These are phyloP conservation scores for Microchrysa polita DNA, from an alignment of 2,888 invertebrate genomes.

Conservation along the genomic window DNA sequence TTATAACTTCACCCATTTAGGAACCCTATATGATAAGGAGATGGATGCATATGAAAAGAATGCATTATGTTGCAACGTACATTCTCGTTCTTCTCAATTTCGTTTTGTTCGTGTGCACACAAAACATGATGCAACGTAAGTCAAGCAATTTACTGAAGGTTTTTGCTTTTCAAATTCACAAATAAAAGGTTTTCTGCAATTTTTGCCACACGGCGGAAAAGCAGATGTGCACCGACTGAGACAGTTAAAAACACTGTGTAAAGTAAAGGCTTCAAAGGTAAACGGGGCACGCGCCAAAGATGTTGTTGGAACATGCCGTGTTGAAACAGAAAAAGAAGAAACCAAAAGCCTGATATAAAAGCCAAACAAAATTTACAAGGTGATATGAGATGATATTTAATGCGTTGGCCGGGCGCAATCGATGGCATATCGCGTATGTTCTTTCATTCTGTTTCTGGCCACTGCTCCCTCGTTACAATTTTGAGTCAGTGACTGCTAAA, in stretches of 20 bases:
- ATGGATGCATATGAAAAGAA: too few relatives aligned
- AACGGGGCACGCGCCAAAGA: conserved; percentile 36
- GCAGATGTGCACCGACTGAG: conserved; percentile 37
- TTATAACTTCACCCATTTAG: too few relatives aligned
- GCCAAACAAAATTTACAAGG: conserved; percentile 39
- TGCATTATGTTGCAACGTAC: too few relatives aligned
- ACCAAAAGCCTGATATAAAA: conserved; percentile 18
- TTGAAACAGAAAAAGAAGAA: neutral
- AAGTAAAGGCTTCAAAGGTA: conserved; percentile 10
- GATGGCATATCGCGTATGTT: neutral
- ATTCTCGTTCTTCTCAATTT: conserved; percentile 1
- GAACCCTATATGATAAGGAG: too few relatives aligned
- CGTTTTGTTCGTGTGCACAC: conserved; percentile 10
- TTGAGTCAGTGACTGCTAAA: neutral
- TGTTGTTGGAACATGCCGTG: conserved; percentile 14
- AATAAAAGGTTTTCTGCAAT: conserved; percentile 16
- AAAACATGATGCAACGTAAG: conserved; percentile 12
- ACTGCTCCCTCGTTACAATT: conserved; percentile 31
- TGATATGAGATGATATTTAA: conserved; percentile 29
- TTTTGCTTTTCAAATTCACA: too few relatives aligned
- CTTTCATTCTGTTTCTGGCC: neutral
- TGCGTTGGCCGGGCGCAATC: conserved; percentile 11
- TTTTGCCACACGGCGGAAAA: conserved; percentile 34
- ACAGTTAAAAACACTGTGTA: conserved; percentile 26
- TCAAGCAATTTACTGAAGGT: conserved; percentile 2